These are phyloP conservation scores for Zaprionus vittiger DNA, from an alignment of 1,140 invertebrate species.

Conservation along the genomic window DNA sequence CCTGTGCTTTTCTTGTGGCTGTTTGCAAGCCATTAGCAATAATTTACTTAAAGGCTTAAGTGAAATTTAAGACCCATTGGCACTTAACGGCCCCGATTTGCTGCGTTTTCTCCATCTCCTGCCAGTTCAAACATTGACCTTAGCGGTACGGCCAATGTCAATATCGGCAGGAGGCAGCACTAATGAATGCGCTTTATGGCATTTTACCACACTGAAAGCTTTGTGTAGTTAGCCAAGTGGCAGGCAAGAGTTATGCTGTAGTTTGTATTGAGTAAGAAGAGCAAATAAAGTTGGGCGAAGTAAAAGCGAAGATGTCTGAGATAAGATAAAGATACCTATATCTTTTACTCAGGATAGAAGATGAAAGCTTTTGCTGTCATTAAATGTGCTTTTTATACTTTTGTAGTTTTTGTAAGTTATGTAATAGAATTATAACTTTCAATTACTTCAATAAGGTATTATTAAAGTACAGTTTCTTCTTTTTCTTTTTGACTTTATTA, in stretches of 20 bases:
- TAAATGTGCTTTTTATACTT: no score
- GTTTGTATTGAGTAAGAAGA: not conserved
- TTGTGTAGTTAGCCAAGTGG: not conserved
- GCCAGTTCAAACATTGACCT: slow-evolving; percentile 21
- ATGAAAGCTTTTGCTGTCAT: no score
- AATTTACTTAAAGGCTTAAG: slow-evolving; percentile 79
- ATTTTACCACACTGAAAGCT: not conserved
- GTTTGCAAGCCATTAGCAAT: slow-evolving; percentile 73
- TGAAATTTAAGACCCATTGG: slow-evolving; percentile 56
- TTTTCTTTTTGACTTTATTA: no score
- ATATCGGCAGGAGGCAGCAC: not conserved
- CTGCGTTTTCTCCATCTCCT: slow-evolving; percentile 11
- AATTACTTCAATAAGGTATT: no score
- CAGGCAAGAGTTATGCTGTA: not conserved
- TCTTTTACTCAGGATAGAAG: no score
- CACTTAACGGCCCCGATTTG: slow-evolving; percentile 34
- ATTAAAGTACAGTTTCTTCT: no score
- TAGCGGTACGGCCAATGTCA: slow-evolving; percentile 10
- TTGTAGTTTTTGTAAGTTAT: no score
- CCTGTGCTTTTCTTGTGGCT: slow-evolving; percentile 42
- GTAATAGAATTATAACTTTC: no score
- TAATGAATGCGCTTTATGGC: slow-evolving; percentile 9
- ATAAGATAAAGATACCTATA: no score
- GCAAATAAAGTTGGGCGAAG: not conserved
- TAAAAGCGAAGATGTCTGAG: no score